These are phyloP conservation scores for Streblospio benedicti DNA, from an alignment of 1,140 invertebrate species.

Conservation along the genomic window DNA sequence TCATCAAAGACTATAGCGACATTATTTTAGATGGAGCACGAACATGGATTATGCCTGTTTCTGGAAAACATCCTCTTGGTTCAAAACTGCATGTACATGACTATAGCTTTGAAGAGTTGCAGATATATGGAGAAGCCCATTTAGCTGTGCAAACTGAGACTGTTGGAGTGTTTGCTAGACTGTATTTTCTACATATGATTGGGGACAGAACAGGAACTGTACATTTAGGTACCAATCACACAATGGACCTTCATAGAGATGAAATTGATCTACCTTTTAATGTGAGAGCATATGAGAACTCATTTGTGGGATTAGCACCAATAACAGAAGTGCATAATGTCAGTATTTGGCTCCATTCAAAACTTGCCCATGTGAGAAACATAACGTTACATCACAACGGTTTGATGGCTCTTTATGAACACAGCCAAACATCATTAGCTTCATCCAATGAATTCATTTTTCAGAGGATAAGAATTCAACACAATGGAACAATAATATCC, in stretches of 20 bases:
- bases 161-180: slow-evolving; percentile 20
- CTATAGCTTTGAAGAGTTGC: slow-evolving; percentile 32
- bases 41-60: slow-evolving; percentile 31
- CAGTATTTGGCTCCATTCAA: slow-evolving; percentile 30
- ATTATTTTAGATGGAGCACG: slow-evolving; percentile 27
- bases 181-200: slow-evolving; percentile 34
- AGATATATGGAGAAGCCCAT: slow-evolving; percentile 32
- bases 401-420: slow-evolving; percentile 23
- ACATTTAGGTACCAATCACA: slow-evolving; percentile 28
- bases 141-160: slow-evolving; percentile 29
- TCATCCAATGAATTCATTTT: slow-evolving; percentile 21
- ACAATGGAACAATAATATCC: slow-evolving; percentile 27
- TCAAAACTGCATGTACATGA: slow-evolving; percentile 18
- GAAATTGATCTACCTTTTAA: slow-evolving; percentile 36
- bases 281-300: slow-evolving; percentile 27
- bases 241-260: slow-evolving; percentile 27
- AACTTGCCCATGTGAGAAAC: slow-evolving; percentile 28
- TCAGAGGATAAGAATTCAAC: slow-evolving; percentile 27
- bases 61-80: slow-evolving; percentile 31
- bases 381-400: slow-evolving; percentile 31
- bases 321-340: slow-evolving; percentile 29
- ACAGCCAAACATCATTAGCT: slow-evolving; percentile 22
- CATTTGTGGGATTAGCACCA: slow-evolving; percentile 28
- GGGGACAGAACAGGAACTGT: slow-evolving; percentile 33
- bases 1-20: slow-evolving; percentile 26